phyloP scores from a whole-genome alignment of 2,888 invertebrate species.

The Aromia moschata region DNA sequence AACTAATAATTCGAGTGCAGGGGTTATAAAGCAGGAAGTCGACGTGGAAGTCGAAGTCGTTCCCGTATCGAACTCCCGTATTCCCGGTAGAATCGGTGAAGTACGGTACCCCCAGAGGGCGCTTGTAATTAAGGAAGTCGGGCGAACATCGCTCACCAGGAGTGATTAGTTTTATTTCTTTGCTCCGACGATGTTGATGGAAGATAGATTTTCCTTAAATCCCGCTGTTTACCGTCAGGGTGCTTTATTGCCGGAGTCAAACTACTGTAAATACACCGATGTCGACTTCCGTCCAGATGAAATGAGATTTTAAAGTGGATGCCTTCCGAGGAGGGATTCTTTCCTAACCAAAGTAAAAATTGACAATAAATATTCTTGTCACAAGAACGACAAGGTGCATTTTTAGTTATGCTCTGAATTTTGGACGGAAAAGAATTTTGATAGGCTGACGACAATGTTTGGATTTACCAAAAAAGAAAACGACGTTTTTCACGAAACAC shows the following conservation, averaged over 20 bases:
- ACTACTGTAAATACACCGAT: constrained; percentile 14
- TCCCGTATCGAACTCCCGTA: constrained; percentile 24
- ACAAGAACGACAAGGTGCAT: too few species aligned
- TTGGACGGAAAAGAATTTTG: too few species aligned
- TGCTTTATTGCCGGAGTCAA: constrained; percentile 28
- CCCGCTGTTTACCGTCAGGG: constrained; percentile 30
- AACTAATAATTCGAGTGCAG: constrained; percentile 5
- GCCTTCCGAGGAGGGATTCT: constrained; percentile 1
- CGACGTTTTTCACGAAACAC: too few species aligned
- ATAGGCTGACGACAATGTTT: too few species aligned
- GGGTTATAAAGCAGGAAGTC: constrained; percentile 8
- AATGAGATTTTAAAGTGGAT: constrained; percentile 11
- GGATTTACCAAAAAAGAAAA: too few species aligned
- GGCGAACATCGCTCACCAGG: constrained; percentile 34
- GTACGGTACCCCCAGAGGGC: constrained; percentile 29
- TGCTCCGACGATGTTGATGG: constrained; percentile 30
- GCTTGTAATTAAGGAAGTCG: constrained; percentile 37
- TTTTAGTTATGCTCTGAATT: too few species aligned
- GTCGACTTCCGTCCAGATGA: constrained; percentile 4
- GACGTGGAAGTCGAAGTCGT: constrained; percentile 16
- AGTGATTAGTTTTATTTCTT: constrained; percentile 36
- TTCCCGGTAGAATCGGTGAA: constrained; percentile 25
- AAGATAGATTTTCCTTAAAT: constrained; percentile 34
- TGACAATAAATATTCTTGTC: too few species aligned
- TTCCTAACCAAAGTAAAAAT: not conserved